Evolutionary conservation across 1,140 invertebrate species (phyloP).

Genomic region (Sinella curviseta): DNA sequence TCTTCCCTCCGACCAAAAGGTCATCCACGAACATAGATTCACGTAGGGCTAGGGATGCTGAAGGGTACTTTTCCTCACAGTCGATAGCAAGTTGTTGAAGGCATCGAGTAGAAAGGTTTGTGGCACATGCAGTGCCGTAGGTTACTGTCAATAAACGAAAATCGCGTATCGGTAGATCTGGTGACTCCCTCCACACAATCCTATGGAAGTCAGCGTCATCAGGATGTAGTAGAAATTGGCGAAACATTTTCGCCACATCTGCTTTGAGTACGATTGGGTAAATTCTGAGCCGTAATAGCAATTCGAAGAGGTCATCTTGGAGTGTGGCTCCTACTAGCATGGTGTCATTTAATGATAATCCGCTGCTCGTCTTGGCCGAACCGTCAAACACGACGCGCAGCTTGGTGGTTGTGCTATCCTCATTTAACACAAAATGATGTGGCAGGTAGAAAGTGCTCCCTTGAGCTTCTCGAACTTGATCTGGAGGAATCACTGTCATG

Average conservation of each 20-base stretch:
- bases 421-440: slow-evolving; percentile 50
- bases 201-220: slow-evolving; percentile 39
- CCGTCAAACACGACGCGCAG: slow-evolving; percentile 50
- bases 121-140: slow-evolving; percentile 52
- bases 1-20: slow-evolving; percentile 48
- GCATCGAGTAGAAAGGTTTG: slow-evolving; percentile 51
- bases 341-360: slow-evolving; percentile 49
- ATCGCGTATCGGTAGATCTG: slow-evolving; percentile 29
- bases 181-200: slow-evolving; percentile 44
- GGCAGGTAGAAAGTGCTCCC: slow-evolving; percentile 45
- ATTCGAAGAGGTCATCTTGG: slow-evolving; percentile 53
- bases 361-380: slow-evolving; percentile 28
- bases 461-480: not conserved
- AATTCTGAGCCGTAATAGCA: slow-evolving; percentile 55
- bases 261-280: slow-evolving; percentile 52
- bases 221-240: slow-evolving; percentile 38
- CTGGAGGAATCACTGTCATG: not conserved
- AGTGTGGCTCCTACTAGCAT: slow-evolving; percentile 52
- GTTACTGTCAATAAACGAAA: slow-evolving; percentile 52
- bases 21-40: slow-evolving; percentile 57
- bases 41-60: slow-evolving; percentile 30
- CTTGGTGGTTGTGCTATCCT: slow-evolving; percentile 44
- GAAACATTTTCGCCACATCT: slow-evolving; percentile 56
- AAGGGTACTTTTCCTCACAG: slow-evolving; percentile 45
- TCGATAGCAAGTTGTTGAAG: slow-evolving; percentile 50